These are phyloP conservation scores for Anneissia japonica DNA, from an alignment of 35 echinoderm and acorn worm species.

Conservation along the genomic window DNA sequence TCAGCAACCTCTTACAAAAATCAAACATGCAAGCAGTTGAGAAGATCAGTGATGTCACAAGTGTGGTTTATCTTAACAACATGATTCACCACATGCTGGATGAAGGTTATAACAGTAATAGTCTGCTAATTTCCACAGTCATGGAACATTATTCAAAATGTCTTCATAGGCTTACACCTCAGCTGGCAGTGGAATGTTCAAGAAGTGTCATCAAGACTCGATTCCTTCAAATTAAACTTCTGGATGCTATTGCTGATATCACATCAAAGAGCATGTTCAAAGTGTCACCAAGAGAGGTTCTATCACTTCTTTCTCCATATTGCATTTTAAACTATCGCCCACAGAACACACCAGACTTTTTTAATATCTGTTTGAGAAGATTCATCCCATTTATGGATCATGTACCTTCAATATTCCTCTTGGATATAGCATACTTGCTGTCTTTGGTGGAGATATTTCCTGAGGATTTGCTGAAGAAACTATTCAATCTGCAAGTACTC, in stretches of 20 bases:
- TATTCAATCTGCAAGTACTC: constrained; percentile 86
- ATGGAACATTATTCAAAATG: constrained; percentile 51
- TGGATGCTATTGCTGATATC: constrained; percentile 66
- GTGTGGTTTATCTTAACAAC: constrained; percentile 53
- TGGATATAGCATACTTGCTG: constrained; percentile 57
- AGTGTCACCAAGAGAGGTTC: constrained; percentile 56
- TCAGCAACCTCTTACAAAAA: constrained; percentile 9
- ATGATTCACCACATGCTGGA: constrained; percentile 42
- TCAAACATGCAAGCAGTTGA: constrained; percentile 4
- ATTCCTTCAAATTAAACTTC: constrained; percentile 50
- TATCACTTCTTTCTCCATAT: constrained; percentile 47
- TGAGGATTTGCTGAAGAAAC: constrained; percentile 44
- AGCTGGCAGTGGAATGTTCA: constrained; percentile 59
- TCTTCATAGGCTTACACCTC: constrained; percentile 43
- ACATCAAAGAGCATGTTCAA: constrained; percentile 46
- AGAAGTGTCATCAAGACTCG: constrained; percentile 38
- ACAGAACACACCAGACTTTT: constrained; percentile 38
- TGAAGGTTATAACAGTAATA: constrained; percentile 48
- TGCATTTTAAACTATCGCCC: constrained; percentile 71
- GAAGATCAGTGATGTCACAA: constrained; percentile 10
- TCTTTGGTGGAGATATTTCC: constrained; percentile 58
- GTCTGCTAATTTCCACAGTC: constrained; percentile 37
- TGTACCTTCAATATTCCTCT: constrained; percentile 47
- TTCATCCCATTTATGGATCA: constrained; percentile 57
- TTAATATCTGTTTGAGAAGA: constrained; percentile 48